phyloP scores from a whole-genome alignment of 35 echinoderm and acorn worm species.

The Ptychodera flava region DNA sequence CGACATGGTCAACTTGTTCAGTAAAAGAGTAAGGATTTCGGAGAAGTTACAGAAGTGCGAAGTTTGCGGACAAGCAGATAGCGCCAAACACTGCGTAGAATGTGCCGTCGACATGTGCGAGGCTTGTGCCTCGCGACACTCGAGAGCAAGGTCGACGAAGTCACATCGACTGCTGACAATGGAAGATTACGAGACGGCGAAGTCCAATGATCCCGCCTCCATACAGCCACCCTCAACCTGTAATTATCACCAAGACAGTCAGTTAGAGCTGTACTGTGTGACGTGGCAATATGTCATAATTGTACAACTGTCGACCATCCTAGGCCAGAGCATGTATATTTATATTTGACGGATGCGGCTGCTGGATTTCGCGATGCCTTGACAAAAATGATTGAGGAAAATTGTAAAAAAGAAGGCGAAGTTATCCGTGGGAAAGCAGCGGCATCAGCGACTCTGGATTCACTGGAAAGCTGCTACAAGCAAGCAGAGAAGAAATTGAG shows the following conservation, averaged over 20 bases:
- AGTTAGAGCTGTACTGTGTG: conserved; percentile 31
- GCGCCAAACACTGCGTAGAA: neutral
- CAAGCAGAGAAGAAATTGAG: conserved; percentile 6
- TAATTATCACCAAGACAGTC: conserved; percentile 18
- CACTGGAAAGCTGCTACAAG: conserved; percentile 3
- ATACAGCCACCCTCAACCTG: neutral
- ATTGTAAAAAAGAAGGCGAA: neutral
- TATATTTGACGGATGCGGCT: conserved; percentile 14
- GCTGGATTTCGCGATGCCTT: neutral
- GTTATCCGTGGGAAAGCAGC: no score
- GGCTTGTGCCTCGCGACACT: conserved; percentile 10
- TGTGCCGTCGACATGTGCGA: neutral
- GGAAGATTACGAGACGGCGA: neutral
- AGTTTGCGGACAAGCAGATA: neutral
- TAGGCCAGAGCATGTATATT: conserved; percentile 16
- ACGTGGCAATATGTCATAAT: conserved; percentile 32
- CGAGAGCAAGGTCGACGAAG: neutral
- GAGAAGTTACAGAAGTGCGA: neutral
- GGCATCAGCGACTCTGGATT: conserved; percentile 39
- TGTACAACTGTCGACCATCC: conserved; percentile 44
- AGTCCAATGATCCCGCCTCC: neutral
- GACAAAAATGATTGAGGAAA: neutral
- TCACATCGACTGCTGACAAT: neutral
- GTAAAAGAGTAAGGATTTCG: neutral
- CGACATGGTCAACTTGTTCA: neutral